These are phyloP conservation scores for Synergus japonicus DNA, from an alignment of 2,888 invertebrate species.

Conservation along the genomic window DNA sequence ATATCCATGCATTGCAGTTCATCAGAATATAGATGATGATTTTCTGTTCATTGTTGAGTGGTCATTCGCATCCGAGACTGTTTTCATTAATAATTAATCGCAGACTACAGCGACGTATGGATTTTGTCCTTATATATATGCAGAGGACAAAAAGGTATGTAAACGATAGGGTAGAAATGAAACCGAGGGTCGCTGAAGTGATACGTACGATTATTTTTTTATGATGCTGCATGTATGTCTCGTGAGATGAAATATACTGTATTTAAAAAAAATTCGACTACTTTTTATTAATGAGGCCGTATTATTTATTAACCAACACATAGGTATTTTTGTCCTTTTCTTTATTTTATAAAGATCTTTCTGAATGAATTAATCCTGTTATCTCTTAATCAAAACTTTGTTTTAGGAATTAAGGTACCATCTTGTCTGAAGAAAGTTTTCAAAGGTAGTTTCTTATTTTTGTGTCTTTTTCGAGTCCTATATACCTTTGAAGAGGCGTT, in stretches of 20 bases:
- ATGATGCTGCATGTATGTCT: not conserved
- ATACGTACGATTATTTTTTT: constrained; percentile 13
- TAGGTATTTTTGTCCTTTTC: no score
- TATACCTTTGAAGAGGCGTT: not conserved
- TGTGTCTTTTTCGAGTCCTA: not conserved
- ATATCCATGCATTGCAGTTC: not conserved
- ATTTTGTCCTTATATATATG: not conserved
- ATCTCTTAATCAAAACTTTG: not conserved
- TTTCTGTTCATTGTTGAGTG: not conserved
- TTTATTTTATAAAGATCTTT: no score
- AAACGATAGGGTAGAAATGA: not conserved
- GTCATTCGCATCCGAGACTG: not conserved
- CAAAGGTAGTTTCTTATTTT: constrained; percentile 9
- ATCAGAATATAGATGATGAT: not conserved
- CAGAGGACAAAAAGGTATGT: constrained; percentile 9
- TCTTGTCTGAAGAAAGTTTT: not conserved
- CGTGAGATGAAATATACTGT: not conserved
- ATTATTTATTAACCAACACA: no score
- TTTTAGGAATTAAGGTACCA: not conserved
- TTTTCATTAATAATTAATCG: constrained; percentile 20
- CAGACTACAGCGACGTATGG: not conserved
- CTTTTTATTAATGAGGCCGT: no score
- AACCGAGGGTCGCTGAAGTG: constrained; percentile 13
- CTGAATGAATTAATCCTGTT: no score
- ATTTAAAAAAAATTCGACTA: not conserved